Evolutionary conservation across 2,888 invertebrate genomes (phyloP).

Genomic region (Ctenicera cuprea): DNA sequence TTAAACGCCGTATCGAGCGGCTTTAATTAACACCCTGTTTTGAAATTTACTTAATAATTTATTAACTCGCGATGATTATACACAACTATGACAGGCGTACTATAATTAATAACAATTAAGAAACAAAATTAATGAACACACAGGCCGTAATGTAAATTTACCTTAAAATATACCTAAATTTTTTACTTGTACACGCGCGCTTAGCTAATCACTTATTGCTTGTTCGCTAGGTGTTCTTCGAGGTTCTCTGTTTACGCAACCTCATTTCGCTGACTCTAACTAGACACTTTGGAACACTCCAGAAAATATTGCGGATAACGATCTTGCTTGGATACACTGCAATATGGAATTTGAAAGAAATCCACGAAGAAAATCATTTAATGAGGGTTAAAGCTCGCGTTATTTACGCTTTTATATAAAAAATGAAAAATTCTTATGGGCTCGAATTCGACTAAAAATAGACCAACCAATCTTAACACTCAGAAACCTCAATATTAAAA

Average conservation of each 20-base stretch:
- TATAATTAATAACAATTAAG: slow-evolving; percentile 53
- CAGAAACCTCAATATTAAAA: too few relatives aligned
- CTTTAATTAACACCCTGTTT: slow-evolving; percentile 40
- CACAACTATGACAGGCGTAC: slow-evolving; percentile 38
- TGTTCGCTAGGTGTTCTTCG: not conserved
- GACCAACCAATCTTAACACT: too few relatives aligned
- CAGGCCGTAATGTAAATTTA: slow-evolving; percentile 39
- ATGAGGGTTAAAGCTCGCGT: too few relatives aligned
- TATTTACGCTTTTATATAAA: too few relatives aligned
- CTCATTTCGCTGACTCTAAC: slow-evolving; percentile 22
- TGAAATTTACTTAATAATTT: slow-evolving; percentile 47
- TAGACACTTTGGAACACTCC: slow-evolving; percentile 14
- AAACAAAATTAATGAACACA: slow-evolving; percentile 48
- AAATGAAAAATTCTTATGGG: too few relatives aligned
- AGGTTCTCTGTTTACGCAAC: slow-evolving; percentile 29
- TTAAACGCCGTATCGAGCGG: slow-evolving; percentile 30
- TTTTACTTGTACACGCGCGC: slow-evolving; percentile 6
- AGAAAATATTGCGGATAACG: not conserved
- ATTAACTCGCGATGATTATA: slow-evolving; percentile 47
- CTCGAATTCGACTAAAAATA: too few relatives aligned
- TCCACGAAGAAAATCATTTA: too few relatives aligned
- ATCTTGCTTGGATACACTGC: not conserved
- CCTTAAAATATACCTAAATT: slow-evolving; percentile 35
- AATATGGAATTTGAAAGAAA: too few relatives aligned
- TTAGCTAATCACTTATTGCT: slow-evolving; percentile 18